Conservation (phyloP, 2,797 vertebrate species). For the Coilia nasus region DNA sequence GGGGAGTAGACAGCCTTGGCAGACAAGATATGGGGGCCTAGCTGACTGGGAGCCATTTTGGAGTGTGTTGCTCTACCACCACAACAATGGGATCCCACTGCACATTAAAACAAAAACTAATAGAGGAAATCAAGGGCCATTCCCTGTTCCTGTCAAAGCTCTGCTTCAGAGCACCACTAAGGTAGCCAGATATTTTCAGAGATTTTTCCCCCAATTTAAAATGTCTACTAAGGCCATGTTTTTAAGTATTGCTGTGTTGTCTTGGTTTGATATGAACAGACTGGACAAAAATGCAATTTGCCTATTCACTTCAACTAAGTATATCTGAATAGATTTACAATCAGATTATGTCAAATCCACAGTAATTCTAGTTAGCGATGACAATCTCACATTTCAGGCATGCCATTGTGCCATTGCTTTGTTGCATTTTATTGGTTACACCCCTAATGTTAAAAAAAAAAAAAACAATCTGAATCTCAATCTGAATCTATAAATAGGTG, state of each 20-base stretch:
- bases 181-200: constrained; percentile 41
- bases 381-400: background rate
- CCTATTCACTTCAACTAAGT: background rate
- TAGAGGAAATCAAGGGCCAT: constrained; percentile 49
- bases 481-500: background rate
- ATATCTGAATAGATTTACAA: background rate
- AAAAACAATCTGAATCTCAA: background rate
- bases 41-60: constrained; percentile 58
- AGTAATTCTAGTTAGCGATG: background rate
- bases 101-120: constrained; percentile 53
- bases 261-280: constrained; percentile 14
- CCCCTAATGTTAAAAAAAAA: background rate
- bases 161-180: constrained; percentile 45
- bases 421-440: background rate
- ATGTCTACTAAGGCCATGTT: constrained; percentile 35
- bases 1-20: constrained; percentile 52
- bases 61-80: constrained; percentile 43
- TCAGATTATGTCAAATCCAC: background rate
- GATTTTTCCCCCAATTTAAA: constrained; percentile 38
- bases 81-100: constrained; percentile 42
- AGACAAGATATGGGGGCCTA: constrained; percentile 56
- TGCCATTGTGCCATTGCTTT: background rate
- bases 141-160: constrained; percentile 47
- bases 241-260: background rate
- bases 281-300: background rate